phyloP scores from a whole-genome alignment of 2,888 invertebrate species.

The Ctenicera cuprea region DNA sequence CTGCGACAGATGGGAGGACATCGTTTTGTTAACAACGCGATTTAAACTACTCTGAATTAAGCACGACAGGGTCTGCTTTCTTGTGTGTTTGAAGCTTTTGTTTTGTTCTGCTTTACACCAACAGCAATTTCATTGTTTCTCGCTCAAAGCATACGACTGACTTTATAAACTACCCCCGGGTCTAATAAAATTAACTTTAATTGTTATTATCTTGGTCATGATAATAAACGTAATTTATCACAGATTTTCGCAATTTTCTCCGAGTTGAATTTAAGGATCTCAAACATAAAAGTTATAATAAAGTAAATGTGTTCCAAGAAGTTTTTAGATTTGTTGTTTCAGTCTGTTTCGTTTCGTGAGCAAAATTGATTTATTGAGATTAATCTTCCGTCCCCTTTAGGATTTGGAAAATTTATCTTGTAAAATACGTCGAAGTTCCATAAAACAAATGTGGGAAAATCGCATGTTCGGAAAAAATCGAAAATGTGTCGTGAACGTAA shows the following conservation, averaged over 20 bases:
- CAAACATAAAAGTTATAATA: background rate
- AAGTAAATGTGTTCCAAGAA: background rate
- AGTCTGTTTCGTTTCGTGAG: background rate
- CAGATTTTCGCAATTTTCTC: no score
- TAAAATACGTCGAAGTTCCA: background rate
- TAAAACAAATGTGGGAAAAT: background rate
- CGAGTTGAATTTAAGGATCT: no score
- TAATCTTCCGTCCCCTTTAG: slow-evolving; percentile 1
- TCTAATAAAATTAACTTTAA: slow-evolving; percentile 13
- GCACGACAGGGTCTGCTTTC: background rate
- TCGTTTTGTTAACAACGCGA: no score
- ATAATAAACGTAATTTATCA: background rate
- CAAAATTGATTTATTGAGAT: slow-evolving; percentile 21
- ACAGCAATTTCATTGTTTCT: slow-evolving; percentile 6
- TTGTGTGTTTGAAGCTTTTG: background rate
- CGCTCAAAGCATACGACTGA: background rate
- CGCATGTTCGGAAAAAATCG: background rate
- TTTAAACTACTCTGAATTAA: no score
- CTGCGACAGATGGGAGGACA: no score
- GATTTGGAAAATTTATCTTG: background rate
- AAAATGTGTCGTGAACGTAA: background rate
- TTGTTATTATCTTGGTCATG: background rate
- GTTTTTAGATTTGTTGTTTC: background rate
- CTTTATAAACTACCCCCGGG: slow-evolving; percentile 3
- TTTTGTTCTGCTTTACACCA: slow-evolving; percentile 14